These are phyloP conservation scores for Craseonycteris thonglongyai DNA, from an alignment of 2,113 vertebrate genomes.

Conservation along the genomic window DNA sequence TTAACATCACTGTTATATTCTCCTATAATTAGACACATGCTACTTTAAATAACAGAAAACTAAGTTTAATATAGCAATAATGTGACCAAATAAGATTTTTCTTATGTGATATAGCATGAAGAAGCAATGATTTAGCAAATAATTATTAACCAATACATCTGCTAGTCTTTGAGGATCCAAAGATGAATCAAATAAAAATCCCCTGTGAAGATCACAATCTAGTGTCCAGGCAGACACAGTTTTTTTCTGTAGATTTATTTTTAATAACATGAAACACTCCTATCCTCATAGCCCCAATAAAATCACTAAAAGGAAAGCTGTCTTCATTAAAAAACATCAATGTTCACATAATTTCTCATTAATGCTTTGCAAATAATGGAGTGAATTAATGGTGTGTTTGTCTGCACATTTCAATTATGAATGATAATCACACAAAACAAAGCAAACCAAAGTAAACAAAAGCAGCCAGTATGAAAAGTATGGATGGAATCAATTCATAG, in stretches of 20 bases:
- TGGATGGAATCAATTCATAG: slow-evolving; percentile 45
- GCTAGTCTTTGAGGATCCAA: not conserved
- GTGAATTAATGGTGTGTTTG: slow-evolving; percentile 62
- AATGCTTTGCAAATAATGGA: slow-evolving; percentile 60
- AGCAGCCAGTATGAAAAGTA: slow-evolving; percentile 33
- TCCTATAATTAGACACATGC: not conserved
- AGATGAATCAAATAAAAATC: slow-evolving; percentile 35
- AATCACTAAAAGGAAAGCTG: slow-evolving; percentile 38
- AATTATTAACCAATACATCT: not conserved
- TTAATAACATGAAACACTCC: slow-evolving; percentile 43
- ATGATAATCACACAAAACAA: slow-evolving; percentile 58
- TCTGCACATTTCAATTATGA: slow-evolving; percentile 50
- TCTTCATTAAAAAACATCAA: slow-evolving; percentile 61
- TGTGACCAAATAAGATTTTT: not conserved
- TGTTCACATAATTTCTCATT: slow-evolving; percentile 65
- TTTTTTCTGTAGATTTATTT: slow-evolving; percentile 27
- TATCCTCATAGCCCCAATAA: slow-evolving; percentile 6
- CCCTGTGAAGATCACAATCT: slow-evolving; percentile 10
- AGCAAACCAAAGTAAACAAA: slow-evolving; percentile 59
- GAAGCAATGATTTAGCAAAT: not conserved
- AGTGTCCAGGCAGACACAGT: not conserved
- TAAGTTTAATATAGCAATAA: not conserved
- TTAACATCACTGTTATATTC: not conserved
- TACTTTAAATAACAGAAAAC: not conserved
- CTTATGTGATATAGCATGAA: not conserved